Base-by-base conservation (phyloP, 2,888 invertebrate genomes). In the Perizoma flavofasciatum region DNA sequence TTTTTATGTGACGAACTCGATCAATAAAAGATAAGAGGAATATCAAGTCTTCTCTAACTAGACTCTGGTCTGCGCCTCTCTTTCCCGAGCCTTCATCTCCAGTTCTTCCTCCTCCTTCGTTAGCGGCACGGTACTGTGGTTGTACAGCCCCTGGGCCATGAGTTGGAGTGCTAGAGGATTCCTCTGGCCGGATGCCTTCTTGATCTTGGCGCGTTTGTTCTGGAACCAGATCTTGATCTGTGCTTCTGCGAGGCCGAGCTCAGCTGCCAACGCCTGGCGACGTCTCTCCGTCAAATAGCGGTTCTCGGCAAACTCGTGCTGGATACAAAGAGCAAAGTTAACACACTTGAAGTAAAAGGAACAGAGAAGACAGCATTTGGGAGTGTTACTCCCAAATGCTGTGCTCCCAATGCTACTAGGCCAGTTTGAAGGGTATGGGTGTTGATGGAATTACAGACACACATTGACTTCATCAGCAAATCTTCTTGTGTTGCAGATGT, bases 191-290 rank as follows among this genome's bases (percentile, higher is more conserved):
- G 95, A 95, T 0, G 97, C 94, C 83, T 98, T 98, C 93, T 99
- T 99, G 85, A 98, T 96, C 92, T 98, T 98, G 66, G 99, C 99
- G 10, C 98, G 93, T 85, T 98, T 98, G 92, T 98, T 98, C 93
- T 98, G 97, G 92, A 98, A 98, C 98, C 98, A 98, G 85, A 98
- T 98, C 93, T 98, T 98, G 83, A 98, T 99, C 91, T 99, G 99
- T 0, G 98, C 98, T 86, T 99, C 99, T 74, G 98, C 98, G 62
- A 99, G 93, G 0, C 97, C 97, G 61, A 99, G 92, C 77, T 98
- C 98, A 5, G 95, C 94, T n/a, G 98, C 98, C 64, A 99, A 92
- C 68, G 97, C 95, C 83, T 98, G 98, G 47, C 99, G 94, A 69
- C 98, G 92, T 62, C 97, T 94, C 85, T 99, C 99, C 1, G 98